Base-by-base conservation (phyloP, 2,797 vertebrate genomes). In the Knipowitschia caucasica region DNA sequence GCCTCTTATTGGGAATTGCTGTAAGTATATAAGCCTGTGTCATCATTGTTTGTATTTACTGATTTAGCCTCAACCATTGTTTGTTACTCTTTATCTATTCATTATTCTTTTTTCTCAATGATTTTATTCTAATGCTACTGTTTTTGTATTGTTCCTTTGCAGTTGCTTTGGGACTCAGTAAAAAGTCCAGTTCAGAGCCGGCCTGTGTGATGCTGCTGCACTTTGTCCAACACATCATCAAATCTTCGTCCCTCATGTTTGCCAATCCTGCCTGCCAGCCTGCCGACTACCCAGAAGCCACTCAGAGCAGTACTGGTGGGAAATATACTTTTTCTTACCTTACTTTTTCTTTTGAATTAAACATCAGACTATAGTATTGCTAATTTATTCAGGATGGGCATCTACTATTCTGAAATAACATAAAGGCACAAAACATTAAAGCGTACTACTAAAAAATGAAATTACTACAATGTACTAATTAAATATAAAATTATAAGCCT, bases 151-250 rank as follows among this genome's bases (percentile, higher is more conserved):
- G 2, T 55, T 71, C n/a, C 23, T 77, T 85, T 36, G 1, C 65
- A 99, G 95, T 98, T 87, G 94, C 95, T 68, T 53, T 98, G 45
- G 95, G 98, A 62, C 86, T 98, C 62, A 78, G 87, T 55, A 99
- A 98, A 85, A 98, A 94, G 85, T 92, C 89, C 45, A 93, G 90
- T 60, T 92, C 93, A 4, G 93, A 96, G 64, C 95, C 94, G 10
- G 93, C 94, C 53, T 98, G 95, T 79, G 93, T 98, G 53, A 98
- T 99, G 95, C 84, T 98, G 53, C 88, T 99, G 71, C 94, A 98
- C 81, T 99, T 99, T 72, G 92, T 99, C 73, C 94, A 95, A 62
- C 93, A 99, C 61, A 97, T 98, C 7, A 93, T 99, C 86, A 98
- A 95, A 78, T 98, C 97, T 18, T 98, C 93, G 0, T 94, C 95